phyloP scores from a whole-genome alignment of 2,797 vertebrate genomes.

The Hylomyscus alleni region DNA sequence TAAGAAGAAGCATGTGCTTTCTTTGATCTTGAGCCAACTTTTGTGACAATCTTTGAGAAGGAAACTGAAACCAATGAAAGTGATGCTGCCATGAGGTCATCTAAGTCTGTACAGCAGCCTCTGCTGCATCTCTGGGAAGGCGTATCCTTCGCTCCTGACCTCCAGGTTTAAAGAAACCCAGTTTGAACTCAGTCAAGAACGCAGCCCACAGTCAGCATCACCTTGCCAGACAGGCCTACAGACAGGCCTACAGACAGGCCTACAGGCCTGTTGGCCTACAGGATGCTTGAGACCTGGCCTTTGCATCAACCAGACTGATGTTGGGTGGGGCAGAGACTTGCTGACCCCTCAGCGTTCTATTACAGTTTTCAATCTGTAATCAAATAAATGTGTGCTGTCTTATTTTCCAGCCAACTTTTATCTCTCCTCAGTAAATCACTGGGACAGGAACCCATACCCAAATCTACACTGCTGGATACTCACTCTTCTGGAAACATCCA shows the following conservation, averaged over 20 bases:
- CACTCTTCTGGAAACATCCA: background rate
- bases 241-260: background rate
- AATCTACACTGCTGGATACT: background rate
- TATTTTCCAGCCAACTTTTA: slow-evolving; percentile 10
- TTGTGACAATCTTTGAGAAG: background rate
- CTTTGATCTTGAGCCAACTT: background rate
- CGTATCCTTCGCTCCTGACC: background rate
- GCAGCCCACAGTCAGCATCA: background rate
- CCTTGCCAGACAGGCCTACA: background rate
- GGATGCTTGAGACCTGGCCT: background rate
- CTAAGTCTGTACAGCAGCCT: background rate
- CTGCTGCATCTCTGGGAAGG: background rate
- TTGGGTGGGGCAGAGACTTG: background rate
- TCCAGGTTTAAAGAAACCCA: background rate
- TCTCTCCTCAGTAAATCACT: background rate
- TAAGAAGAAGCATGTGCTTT: background rate
- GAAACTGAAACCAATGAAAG: background rate
- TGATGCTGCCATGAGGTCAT: background rate
- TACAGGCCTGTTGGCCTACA: background rate
- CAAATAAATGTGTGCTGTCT: slow-evolving; percentile 28
- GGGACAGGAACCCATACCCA: background rate
- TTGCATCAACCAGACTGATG: background rate
- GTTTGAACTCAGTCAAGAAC: background rate
- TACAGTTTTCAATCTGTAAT: slow-evolving; percentile 24
- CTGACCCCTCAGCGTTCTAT: background rate